Conservation (phyloP, 2,797 vertebrate genomes). For the Crotalus adamanteus region DNA sequence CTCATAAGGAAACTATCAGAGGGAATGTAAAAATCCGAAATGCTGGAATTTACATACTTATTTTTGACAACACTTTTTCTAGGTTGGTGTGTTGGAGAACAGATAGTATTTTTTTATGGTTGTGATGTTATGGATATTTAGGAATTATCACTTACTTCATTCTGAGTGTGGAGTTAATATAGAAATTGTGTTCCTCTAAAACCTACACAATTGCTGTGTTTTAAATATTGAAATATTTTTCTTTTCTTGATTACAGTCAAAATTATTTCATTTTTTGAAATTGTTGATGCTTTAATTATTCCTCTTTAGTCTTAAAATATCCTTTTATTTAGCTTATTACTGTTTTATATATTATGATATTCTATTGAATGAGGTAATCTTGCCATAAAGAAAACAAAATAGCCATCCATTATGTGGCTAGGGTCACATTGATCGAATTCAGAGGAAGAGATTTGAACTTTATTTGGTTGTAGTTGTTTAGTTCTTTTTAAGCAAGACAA, state of each 20-base stretch:
- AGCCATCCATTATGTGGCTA: not conserved
- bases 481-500: not conserved
- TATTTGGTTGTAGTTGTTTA: not conserved
- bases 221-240: not conserved
- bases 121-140: not conserved
- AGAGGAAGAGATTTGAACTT: not conserved
- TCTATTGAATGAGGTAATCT: not conserved
- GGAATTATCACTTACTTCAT: not conserved
- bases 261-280: not conserved
- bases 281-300: not conserved
- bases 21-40: slow-evolving; percentile 88
- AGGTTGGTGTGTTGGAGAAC: slow-evolving; percentile 71
- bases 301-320: not conserved
- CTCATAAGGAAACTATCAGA: slow-evolving; percentile 89
- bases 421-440: not conserved
- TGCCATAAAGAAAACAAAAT: not conserved
- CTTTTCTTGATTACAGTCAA: not conserved
- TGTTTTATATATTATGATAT: not conserved
- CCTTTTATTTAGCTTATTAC: not conserved
- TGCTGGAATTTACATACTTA: slow-evolving; percentile 84
- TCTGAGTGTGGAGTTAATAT: not conserved
- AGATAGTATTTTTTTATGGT: not conserved
- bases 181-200: slow-evolving; percentile 11
- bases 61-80: slow-evolving; percentile 97
- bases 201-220: not conserved